Conservation (phyloP, 2,888 invertebrate genomes). For the Hesperia comma region DNA sequence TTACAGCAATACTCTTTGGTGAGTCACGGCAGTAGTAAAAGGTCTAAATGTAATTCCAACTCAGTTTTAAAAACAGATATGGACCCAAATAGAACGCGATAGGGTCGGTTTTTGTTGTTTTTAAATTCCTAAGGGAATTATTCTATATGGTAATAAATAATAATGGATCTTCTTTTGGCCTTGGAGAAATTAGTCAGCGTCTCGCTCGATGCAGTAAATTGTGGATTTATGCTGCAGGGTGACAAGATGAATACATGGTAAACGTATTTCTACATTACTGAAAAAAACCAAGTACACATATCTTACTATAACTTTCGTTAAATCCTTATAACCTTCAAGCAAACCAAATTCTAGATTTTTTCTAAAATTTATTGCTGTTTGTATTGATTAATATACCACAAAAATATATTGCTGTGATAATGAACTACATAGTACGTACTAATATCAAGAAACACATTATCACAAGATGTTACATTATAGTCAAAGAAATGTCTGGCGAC, state of each 20-base stretch:
- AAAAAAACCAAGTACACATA: not conserved
- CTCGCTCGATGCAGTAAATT: slow-evolving; percentile 56
- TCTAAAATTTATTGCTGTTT: too few species aligned
- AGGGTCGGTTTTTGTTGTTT: slow-evolving; percentile 52
- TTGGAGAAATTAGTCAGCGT: slow-evolving; percentile 79
- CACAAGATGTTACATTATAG: not conserved
- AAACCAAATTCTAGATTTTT: too few species aligned
- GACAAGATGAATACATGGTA: slow-evolving; percentile 32
- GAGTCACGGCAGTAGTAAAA: slow-evolving; percentile 68
- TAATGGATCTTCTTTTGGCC: slow-evolving; percentile 78
- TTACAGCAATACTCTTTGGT: slow-evolving; percentile 64
- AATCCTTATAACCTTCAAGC: too few species aligned
- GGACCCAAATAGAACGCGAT: slow-evolving; percentile 50
- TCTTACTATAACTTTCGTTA: too few species aligned
- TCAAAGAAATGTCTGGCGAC: not conserved
- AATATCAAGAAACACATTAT: not conserved
- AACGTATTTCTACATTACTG: slow-evolving; percentile 19
- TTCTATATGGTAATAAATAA: slow-evolving; percentile 80
- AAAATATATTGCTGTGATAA: too few species aligned
- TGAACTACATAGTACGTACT: not conserved
- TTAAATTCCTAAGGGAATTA: slow-evolving; percentile 49
- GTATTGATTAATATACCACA: too few species aligned
- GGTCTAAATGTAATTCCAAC: slow-evolving; percentile 65
- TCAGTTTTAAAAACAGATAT: slow-evolving; percentile 46
- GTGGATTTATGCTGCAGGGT: slow-evolving; percentile 46